These are phyloP conservation scores for Chaetodon trifasciatus DNA, from an alignment of 2,797 vertebrate genomes.

Conservation along the genomic window DNA sequence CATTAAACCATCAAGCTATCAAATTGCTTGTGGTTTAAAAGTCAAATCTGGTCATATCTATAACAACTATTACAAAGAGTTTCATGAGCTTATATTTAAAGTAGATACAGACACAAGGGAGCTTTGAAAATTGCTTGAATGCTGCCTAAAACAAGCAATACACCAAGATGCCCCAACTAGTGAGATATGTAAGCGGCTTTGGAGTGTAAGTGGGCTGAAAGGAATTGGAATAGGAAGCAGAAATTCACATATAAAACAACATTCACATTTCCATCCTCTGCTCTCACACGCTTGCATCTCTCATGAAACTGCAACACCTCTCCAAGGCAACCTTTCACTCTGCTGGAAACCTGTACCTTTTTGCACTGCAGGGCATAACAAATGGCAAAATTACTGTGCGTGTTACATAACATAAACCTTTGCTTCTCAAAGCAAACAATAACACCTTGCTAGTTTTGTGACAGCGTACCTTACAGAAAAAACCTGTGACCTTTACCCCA, in stretches of 20 bases:
- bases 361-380: slow-evolving; percentile 49
- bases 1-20: slow-evolving; percentile 49
- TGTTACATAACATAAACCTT: slow-evolving; percentile 44
- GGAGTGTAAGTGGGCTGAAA: background rate
- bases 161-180: background rate
- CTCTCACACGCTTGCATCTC: slow-evolving; percentile 11
- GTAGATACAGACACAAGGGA: slow-evolving; percentile 3
- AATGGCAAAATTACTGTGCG: slow-evolving; percentile 44
- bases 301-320: slow-evolving; percentile 30
- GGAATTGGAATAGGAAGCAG: background rate
- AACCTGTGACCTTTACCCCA: slow-evolving; percentile 52
- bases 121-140: slow-evolving; percentile 16
- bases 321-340: slow-evolving; percentile 52
- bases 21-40: slow-evolving; percentile 28
- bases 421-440: slow-evolving; percentile 43
- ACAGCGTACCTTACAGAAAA: slow-evolving; percentile 36
- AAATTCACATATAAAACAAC: background rate
- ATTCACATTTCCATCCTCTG: slow-evolving; percentile 7
- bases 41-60: slow-evolving; percentile 26
- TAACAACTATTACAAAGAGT: slow-evolving; percentile 28
- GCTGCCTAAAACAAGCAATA: background rate
- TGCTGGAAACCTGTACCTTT: slow-evolving; percentile 49
- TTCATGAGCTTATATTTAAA: slow-evolving; percentile 13
- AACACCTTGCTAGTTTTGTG: slow-evolving; percentile 46
- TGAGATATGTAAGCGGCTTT: background rate